Conservation (phyloP, 2,888 invertebrate species). For the Diaphora mendica region DNA sequence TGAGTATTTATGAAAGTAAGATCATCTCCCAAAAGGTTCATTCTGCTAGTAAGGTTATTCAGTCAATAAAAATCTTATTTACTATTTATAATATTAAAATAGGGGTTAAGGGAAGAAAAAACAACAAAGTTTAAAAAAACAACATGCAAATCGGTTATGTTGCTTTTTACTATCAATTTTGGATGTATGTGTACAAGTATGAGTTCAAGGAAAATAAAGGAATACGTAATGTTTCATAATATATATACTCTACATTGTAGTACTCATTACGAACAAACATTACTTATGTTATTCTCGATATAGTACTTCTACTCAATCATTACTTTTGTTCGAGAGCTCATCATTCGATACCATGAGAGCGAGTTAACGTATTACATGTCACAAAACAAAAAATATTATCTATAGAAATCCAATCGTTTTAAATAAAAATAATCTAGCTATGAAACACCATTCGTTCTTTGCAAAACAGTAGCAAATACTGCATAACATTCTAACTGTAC, state of each 20-base stretch:
- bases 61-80: constrained; percentile 50
- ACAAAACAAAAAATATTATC: constrained; percentile 78
- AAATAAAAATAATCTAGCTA: constrained; percentile 84
- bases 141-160: constrained; percentile 83
- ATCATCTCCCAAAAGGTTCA: constrained; percentile 38
- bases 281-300: constrained; percentile 83
- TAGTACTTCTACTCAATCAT: constrained; percentile 81
- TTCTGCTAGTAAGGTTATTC: constrained; percentile 47
- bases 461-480: constrained; percentile 77
- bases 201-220: constrained; percentile 86
- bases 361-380: constrained; percentile 65
- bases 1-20: constrained; percentile 45
- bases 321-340: constrained; percentile 82
- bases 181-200: constrained; percentile 86
- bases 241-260: constrained; percentile 84
- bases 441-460: constrained; percentile 78
- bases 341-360: constrained; percentile 75
- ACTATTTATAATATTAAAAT: constrained; percentile 38
- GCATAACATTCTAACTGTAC: constrained; percentile 83
- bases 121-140: constrained; percentile 72
- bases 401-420: constrained; percentile 82
- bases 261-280: constrained; percentile 85
- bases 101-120: constrained; percentile 58
- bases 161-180: constrained; percentile 87
- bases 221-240: constrained; percentile 82